Base-by-base conservation (phyloP, 2,888 invertebrate species). In the Drosophila leonis region DNA sequence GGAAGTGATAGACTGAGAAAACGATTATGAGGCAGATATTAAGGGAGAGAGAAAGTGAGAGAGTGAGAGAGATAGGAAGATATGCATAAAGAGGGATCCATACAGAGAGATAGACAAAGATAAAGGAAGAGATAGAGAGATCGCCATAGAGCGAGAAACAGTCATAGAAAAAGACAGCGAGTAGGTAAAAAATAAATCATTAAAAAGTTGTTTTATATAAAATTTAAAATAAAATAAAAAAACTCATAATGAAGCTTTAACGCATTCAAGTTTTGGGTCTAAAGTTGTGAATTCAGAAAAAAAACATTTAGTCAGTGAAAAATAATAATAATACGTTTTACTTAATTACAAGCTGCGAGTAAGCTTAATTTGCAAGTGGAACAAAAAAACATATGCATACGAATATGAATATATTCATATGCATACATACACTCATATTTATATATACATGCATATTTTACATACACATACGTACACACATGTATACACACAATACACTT, bases 281-380 rank as follows among this genome's bases (percentile, higher is more conserved):
- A 29, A 29, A 48, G 6, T 2, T 4, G 2, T 8, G 0, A 54
- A 29, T 37, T n/a, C n/a, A 27, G n/a, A 27, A 13, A 20, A 54
- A 54, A 35, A 13, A 15, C 15, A 27, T 10, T 29, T n/a, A 39
- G 12, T 6, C 6, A 41, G 39, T 20, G 15, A n/a, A 8, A 4
- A n/a, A 18, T 29, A 29, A 55, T 49, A 49, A 49, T 33, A 39
- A 13, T 9, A 9, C 27, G 13, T 29, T 29, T 41, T n/a, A 18
- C 29, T 55, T 29, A 55, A 39, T 55, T 27, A 35, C 27, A 18
- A 54, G 8, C 39, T 39, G 18, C n/a, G 39, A n/a, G 27, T 27
- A 18, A 54, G 18, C 4, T 39, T 13, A 18, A 18, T 39, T 39
- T 55, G 18, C 20, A 52, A 24, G 2, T 24, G 20, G 10, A 2